Percentiles rank a stretch among this genome's conserved stretches.
These are phyloP conservation scores for Monomorium pharaonis DNA, from an alignment of 1,140 invertebrate species.

Conservation along the genomic window DNA sequence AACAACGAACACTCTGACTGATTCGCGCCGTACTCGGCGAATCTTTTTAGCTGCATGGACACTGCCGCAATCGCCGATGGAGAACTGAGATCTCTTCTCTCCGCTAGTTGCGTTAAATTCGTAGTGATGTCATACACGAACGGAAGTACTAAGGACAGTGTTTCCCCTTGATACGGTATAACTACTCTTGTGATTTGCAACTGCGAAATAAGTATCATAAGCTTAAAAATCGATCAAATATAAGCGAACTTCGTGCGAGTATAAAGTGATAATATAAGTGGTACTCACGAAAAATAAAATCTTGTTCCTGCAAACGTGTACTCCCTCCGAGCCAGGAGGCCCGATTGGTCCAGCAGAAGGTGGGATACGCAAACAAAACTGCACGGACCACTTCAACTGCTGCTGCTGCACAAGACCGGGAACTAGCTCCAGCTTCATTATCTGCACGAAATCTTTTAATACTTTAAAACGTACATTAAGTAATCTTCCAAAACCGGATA, in stretches of 20 bases:
- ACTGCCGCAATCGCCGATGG: constrained; percentile 88
- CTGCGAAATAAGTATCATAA: constrained; percentile 83
- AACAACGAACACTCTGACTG: constrained; percentile 94
- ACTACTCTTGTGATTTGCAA: constrained; percentile 93
- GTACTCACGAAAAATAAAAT: constrained; percentile 95
- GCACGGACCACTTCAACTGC: constrained; percentile 93
- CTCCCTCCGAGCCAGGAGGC: constrained; percentile 93
- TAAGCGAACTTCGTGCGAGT: not conserved
- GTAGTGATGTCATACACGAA: constrained; percentile 94
- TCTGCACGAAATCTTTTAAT: constrained; percentile 96
- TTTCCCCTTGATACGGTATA: constrained; percentile 88
- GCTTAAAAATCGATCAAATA: not conserved
- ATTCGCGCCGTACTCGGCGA: constrained; percentile 89
- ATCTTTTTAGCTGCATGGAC: constrained; percentile 89
- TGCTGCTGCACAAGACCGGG: constrained; percentile 88
- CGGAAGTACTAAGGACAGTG: constrained; percentile 93
- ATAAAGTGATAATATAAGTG: constrained; percentile 12
- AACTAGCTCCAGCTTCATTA: constrained; percentile 93
- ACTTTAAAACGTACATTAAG: constrained; percentile 93
- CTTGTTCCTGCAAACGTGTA: constrained; percentile 93
- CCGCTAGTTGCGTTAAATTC: constrained; percentile 94
- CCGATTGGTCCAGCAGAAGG: constrained; percentile 94
- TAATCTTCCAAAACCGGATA: constrained; percentile 93
- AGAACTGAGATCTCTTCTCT: constrained; percentile 89
- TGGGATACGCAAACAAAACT: constrained; percentile 96